These are phyloP conservation scores for Peromyscus melanophrys DNA, from an alignment of 2,797 vertebrate genomes.

Conservation along the genomic window DNA sequence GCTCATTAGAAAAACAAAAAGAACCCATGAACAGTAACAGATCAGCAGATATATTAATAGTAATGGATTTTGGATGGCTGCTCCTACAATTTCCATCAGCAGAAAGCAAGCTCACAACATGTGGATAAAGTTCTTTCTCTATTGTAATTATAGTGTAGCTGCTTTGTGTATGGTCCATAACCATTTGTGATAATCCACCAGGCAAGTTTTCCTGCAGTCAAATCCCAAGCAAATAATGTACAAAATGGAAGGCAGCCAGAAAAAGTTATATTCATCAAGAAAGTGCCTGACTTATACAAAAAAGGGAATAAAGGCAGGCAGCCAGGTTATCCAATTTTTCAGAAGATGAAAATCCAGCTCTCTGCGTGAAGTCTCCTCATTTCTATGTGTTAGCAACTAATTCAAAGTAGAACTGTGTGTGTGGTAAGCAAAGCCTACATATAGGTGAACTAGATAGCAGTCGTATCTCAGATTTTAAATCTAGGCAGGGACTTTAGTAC, in stretches of 20 bases:
- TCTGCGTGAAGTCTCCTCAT: background rate
- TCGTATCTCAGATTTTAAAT: conserved; percentile 16
- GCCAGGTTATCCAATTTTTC: background rate
- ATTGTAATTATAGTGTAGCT: conserved; percentile 54
- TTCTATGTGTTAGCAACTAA: conserved; percentile 47
- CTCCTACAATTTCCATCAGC: background rate
- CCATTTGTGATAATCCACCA: conserved; percentile 45
- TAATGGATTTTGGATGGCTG: background rate
- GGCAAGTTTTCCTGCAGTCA: background rate
- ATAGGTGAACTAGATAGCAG: background rate
- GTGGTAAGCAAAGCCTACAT: conserved; percentile 17
- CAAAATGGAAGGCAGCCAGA: background rate
- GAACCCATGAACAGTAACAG: background rate
- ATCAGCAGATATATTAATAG: background rate
- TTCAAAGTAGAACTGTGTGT: background rate
- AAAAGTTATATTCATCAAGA: background rate
- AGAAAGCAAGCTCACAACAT: background rate
- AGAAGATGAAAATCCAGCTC: conserved; percentile 5
- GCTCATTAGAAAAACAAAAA: background rate
- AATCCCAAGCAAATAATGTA: conserved; percentile 8
- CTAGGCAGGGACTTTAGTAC: background rate
- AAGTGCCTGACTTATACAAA: background rate
- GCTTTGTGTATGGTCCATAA: conserved; percentile 30
- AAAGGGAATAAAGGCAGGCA: background rate
- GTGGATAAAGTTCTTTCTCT: conserved; percentile 11